These are phyloP conservation scores for Mizuhopecten yessoensis DNA, from an alignment of 1,140 invertebrate genomes.

Conservation along the genomic window DNA sequence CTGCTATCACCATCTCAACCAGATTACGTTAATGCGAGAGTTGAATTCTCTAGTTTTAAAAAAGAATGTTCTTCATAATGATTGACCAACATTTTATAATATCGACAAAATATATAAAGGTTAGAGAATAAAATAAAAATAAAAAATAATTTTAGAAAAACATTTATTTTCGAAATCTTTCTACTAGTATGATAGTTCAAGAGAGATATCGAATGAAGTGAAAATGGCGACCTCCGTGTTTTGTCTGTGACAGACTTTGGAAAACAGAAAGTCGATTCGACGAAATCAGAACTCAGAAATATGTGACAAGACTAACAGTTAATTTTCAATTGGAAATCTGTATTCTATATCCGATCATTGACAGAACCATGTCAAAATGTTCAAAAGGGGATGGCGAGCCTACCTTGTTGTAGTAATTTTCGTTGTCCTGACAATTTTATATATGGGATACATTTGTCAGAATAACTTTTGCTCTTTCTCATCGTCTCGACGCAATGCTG, in stretches of 20 bases:
- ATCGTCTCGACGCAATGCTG: neutral
- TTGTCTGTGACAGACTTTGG: neutral
- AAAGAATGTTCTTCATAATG: too few relatives aligned
- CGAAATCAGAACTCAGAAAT: neutral
- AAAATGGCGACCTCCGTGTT: conserved; percentile 14
- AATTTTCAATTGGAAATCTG: neutral
- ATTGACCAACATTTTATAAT: too few relatives aligned
- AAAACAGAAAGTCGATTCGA: neutral
- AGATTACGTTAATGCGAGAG: neutral
- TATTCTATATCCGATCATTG: neutral
- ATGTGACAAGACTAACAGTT: neutral
- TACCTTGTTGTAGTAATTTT: conserved; percentile 39
- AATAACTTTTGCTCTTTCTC: conserved; percentile 34
- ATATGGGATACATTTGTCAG: neutral
- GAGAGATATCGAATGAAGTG: neutral
- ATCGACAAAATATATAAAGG: too few relatives aligned
- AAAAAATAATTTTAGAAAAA: neutral
- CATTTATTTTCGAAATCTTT: neutral
- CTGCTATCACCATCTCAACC: conserved; percentile 71
- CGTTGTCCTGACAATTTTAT: conserved; percentile 30
- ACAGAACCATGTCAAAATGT: conserved; percentile 25
- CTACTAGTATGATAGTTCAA: neutral
- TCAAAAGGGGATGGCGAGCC: conserved; percentile 22
- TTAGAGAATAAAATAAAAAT: neutral
- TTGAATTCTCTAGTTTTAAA: neutral